Evolutionary conservation across 2,888 invertebrate species (phyloP).

Genomic region (Thysanoteuthis rhombus): DNA sequence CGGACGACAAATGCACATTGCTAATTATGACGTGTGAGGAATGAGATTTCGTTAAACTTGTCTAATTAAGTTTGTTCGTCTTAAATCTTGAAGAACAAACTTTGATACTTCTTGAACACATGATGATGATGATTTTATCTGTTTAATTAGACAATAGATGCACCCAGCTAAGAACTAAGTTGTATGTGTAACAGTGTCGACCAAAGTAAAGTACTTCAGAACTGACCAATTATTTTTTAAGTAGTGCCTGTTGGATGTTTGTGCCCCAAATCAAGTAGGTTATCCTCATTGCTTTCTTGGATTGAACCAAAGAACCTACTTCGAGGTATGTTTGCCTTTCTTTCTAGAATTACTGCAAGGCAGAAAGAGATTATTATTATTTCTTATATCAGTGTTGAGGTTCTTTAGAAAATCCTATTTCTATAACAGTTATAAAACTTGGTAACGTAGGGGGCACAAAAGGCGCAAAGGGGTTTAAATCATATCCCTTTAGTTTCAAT

Average conservation of each 20-base stretch:
- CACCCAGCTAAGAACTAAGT: too few species aligned
- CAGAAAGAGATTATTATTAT: neutral
- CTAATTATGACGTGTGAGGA: too few species aligned
- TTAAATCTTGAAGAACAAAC: neutral
- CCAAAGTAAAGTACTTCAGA: neutral
- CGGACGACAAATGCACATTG: too few species aligned
- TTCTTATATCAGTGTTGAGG: neutral
- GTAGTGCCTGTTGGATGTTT: neutral
- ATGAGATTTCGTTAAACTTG: neutral
- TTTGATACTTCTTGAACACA: neutral
- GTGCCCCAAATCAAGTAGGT: neutral
- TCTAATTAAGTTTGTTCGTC: neutral
- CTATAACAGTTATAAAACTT: too few species aligned
- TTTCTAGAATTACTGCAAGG: neutral
- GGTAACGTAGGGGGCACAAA: too few species aligned
- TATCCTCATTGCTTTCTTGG: neutral
- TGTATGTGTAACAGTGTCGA: too few species aligned
- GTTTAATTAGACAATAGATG: too few species aligned
- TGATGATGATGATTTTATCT: too few species aligned
- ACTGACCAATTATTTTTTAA: neutral
- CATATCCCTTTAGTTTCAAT: too few species aligned
- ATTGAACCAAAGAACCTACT: neutral
- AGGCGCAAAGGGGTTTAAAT: too few species aligned
- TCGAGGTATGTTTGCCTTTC: neutral
- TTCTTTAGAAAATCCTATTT: neutral